These are phyloP conservation scores for Drosophila bunnanda DNA, from an alignment of 2,888 invertebrate genomes.

Conservation along the genomic window DNA sequence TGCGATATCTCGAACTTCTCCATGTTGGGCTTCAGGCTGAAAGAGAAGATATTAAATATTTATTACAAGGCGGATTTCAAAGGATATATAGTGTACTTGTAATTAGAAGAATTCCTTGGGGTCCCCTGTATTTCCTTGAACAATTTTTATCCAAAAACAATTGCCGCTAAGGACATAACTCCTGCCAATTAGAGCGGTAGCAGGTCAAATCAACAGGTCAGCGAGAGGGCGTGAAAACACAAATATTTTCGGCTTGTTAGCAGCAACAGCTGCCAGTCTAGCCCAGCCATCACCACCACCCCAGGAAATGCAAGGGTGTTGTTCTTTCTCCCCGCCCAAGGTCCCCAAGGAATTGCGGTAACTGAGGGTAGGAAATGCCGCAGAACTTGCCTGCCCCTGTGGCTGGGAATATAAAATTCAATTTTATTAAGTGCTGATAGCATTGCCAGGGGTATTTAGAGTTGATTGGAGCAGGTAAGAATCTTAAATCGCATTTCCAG, in stretches of 20 bases:
- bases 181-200: conserved; percentile 65
- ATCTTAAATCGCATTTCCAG: conserved; percentile 48
- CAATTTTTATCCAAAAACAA: background rate
- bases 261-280: conserved; percentile 56
- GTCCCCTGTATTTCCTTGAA: background rate
- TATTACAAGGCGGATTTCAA: background rate
- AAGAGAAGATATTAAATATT: conserved; percentile 14
- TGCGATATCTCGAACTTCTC: conserved; percentile 84
- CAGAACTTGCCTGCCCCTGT: conserved; percentile 43
- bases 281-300: conserved; percentile 2
- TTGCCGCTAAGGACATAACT: conserved; percentile 51
- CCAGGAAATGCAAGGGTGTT: conserved; percentile 22
- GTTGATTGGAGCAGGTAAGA: conserved; percentile 52
- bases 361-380: conserved; percentile 18
- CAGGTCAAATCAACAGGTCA: conserved; percentile 47
- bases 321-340: conserved; percentile 60
- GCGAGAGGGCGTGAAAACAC: conserved; percentile 70
- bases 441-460: conserved; percentile 39
- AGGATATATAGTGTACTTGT: too few species aligned
- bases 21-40: conserved; percentile 79
- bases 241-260: conserved; percentile 81
- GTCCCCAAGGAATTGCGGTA: conserved; percentile 70
- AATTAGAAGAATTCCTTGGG: background rate
- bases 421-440: conserved; percentile 83
- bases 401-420: conserved; percentile 62